Base-by-base conservation (phyloP, 2,888 invertebrate genomes). In the Zaprionus lineosus region DNA sequence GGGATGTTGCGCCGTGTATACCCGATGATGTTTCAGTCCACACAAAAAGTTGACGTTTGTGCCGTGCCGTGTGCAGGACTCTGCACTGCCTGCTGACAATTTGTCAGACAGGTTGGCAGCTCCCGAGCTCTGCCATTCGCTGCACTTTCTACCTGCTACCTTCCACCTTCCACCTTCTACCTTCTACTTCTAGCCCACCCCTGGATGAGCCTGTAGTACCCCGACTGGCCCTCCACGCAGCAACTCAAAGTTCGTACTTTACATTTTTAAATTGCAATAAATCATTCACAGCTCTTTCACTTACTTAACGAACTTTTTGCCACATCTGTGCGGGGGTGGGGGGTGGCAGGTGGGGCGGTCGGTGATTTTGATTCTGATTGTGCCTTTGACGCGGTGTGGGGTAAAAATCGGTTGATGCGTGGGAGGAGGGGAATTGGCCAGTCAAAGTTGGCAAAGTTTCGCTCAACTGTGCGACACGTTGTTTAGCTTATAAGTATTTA, bases 221-320 rank as follows among this genome's bases (percentile, higher is more conserved):
- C 12, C n/a, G 6, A 9, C 16, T 19, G 3, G 15, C 37, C 21
- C 40, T 18, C 26, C 24, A 15, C 21, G 14, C 21, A 12, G 21
- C 26, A 14, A 24, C n/a, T n/a, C 48, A 60, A 69, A 69, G 68
- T 60, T 73, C 51, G 64, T 78, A 60, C 67, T 78, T 64, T 60
- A 75, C 76, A 83, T 78, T 84, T 82, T 81, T 82, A 73, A 83
- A 81, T 84, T 82, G 83, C 81, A 76, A 84, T 81, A 81, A 84
- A 81, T 81, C 81, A 81, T 81, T 81, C 79, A 81, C 83, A 81
- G 81, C 85, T 79, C 79, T 84, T 84, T 84, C 76, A 81, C 81
- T 84, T 81, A 81, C 83, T 81, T 84, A 78, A 84, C 83, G 83
- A 81, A 84, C 85, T 81, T 81, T n/a, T 81, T 63, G 72, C 78